Base-by-base conservation (phyloP, 2,888 invertebrate species). In the Hypomecis atomaria region DNA sequence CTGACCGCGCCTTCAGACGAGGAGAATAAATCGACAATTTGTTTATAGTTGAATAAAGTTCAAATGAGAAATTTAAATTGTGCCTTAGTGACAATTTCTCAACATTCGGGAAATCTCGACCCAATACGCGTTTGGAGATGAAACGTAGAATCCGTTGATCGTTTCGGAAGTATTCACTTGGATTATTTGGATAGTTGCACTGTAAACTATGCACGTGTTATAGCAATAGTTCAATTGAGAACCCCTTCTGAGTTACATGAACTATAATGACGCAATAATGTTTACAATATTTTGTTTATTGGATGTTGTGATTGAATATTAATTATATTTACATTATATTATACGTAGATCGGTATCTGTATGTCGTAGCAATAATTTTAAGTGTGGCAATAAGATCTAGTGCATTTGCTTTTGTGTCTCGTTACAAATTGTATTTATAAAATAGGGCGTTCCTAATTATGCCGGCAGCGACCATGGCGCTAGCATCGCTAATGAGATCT, bases 301-400 rank as follows among this genome's bases (percentile, higher is more conserved):
- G 82, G 83, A 91, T 90, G 90, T 92, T 90, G 90, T 91, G 86
- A 87, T 83, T 87, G 85, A 61, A 65, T 64, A 64, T 64, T 64
- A 59, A 88, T 61, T 84, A 85, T 87, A 89, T 90, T 88, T 89
- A 87, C 88, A 83, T 83, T 82, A 83, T 84, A 85, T 83, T 79
- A 79, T 83, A 86, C 80, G 86, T 90, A 90, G 89, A 84, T 71
- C 83, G 75, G 83, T 90, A 85, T 81, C 78, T 86, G 82, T 85
- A 86, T 91, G 89, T 90, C 83, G 90, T 92, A 92, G 92, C 92
- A 92, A 92, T 92, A 92, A 90, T 65, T 73, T 82, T 89, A 90
- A 88, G 90, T 86, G 86, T 91, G 90, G 92, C 91, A 92, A 92
- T 92, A 92, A 92, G 79, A 79, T 82, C 77, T 89, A 88, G 89